Percentiles rank a stretch among this genome's conserved stretches.
Conservation (phyloP, 2,888 invertebrate species). For the Bombylius major region DNA sequence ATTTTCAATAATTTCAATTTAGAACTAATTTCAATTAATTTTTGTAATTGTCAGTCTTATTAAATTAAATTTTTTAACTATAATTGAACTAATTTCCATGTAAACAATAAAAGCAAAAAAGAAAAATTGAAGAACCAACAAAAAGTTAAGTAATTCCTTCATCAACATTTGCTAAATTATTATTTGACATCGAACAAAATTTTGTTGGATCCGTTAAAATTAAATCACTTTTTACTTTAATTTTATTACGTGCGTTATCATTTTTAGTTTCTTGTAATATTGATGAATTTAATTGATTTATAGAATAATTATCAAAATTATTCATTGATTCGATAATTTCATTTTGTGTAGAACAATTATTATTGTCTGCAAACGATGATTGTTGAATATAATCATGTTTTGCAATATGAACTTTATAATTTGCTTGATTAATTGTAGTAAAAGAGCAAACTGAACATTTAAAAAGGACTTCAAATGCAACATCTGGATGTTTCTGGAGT, state of each 20-base stretch:
- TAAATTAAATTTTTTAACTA: too few relatives aligned
- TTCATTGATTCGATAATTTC: too few relatives aligned
- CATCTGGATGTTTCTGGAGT: constrained; percentile 62
- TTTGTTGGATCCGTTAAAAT: constrained; percentile 21
- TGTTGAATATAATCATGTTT: constrained; percentile 22
- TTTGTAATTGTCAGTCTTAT: too few relatives aligned
- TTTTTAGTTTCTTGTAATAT: neutral
- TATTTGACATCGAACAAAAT: constrained; percentile 4
- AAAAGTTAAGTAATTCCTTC: neutral
- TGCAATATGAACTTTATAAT: constrained; percentile 29
- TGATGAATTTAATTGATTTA: too few relatives aligned
- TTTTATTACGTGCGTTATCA: constrained; percentile 21
- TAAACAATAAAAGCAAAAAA: neutral
- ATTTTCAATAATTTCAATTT: neutral
- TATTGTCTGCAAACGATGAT: neutral
- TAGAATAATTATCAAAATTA: too few relatives aligned
- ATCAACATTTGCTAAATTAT: neutral
- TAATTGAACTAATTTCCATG: too few relatives aligned
- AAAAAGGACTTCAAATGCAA: constrained; percentile 45
- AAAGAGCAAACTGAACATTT: constrained; percentile 30
- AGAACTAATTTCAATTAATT: too few relatives aligned
- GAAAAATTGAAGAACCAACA: neutral
- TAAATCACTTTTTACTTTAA: constrained; percentile 31
- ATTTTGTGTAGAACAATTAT: too few relatives aligned
- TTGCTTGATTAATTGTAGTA: constrained; percentile 30